Evolutionary conservation across 2,888 invertebrate genomes (phyloP), one percentile per base, ranked within the genome.

Genomic region (Dryadula phaetusa): DNA sequence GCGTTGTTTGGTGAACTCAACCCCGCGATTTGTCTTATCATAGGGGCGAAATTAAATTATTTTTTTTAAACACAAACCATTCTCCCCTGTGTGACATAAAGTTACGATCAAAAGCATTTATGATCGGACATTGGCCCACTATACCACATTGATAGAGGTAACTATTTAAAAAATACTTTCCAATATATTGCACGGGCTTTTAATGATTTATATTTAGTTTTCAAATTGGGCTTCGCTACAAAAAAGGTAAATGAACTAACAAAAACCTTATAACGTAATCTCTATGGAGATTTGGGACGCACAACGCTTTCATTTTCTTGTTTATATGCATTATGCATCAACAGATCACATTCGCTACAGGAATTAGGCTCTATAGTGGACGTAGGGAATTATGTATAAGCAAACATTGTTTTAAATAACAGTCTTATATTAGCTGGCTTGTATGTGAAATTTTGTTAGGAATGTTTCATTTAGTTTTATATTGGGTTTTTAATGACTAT

Each of bases 311-410:
- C 40, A 53, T 40, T 61, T 61, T 61, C 46, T 47, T 61, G 47
- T 47, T 47, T 61, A 61, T 32, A 61, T 61, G 61, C 20, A 61
- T 61, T 42, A 61, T 61, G 61, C 61, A 61, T 62, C 47, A 62
- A 37, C 61, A 62, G 60, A 60, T 60, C 44, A 44, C 60, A 60
- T 44, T 60, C 44, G 32, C 42, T 28, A 12, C 28, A 25, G 16
- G 28, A 44, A 60, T 60, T 60, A 60, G 44, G 44, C 42, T 44
- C 3, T 32, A 28, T 44, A 44, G 18, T 44, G 44, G 56, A 56
- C 37, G 37, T n/a, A 37, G 20, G 20, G 28, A 22, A 7, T 14
- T 37, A 20, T 0, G 37, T 37, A 18, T 34, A 49, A 25, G 8
- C 52, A 52, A 32, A 32, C 28, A 32, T 1, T 16, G 28, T 52